Base-by-base conservation (phyloP, 2,113 vertebrate species). In the Anhinga rufa region DNA sequence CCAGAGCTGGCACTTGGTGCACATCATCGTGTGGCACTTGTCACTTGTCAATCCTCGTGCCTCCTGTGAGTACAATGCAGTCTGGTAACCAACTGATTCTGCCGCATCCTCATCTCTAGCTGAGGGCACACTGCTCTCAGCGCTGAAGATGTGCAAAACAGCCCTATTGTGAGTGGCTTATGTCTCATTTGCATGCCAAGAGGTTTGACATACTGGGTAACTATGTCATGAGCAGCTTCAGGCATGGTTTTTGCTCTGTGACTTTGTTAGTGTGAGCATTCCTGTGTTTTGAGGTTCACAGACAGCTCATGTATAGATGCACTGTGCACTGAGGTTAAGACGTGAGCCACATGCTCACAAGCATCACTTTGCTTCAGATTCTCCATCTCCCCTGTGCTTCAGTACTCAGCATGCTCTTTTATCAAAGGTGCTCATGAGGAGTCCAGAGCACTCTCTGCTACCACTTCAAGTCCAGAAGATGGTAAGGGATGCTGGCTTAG, bases 1-100 rank as follows among this genome's bases (percentile, higher is more conserved):
- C 95, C 78, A 94, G 77, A 61, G 52, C 58, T 91, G 90, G 84
- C 68, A 72, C 62, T 48, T 65, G 55, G 36, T 79, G 58, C 46
- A 40, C 38, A 51, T 89, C 82, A 58, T 85, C 1, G 0, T 22
- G 61, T 21, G 66, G 13, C 22, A 4, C 82, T 90, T 84, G 64
- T 94, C 79, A 68, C 87, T 92, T 96, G 40, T 95, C 88, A 96
- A 10, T 89, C 77, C 60, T 81, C 10, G 0, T 40, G 24, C 44
- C 54, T 97, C 55, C 25, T 58, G 46, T 40, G 19, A 49, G 60
- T 80, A 49, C 81, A 72, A 21, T 14, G 42, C 42, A 34, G 64
- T 7, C 57, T 90, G 44, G 34, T 77, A 86, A 85, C 3, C 14
- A 96, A 61, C 18, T 14, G 36, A 51, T 61, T 36, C 46, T 54